Evolutionary conservation across 2,888 invertebrate genomes (phyloP).

Genomic region (Protodeltote pygarga): DNA sequence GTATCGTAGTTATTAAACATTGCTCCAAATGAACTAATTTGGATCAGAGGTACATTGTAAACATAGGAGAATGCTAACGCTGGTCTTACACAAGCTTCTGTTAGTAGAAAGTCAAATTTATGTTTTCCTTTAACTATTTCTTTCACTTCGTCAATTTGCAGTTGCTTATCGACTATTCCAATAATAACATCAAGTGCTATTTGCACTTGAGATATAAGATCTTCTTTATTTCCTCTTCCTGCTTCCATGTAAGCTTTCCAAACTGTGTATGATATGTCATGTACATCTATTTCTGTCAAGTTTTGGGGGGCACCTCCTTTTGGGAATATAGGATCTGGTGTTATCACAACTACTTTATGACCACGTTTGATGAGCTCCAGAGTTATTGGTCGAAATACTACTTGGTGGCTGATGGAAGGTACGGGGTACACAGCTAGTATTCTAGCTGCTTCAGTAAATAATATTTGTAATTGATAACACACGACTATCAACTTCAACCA

Average conservation of each 20-base stretch:
- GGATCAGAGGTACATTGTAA: slow-evolving; percentile 58
- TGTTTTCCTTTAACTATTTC: slow-evolving; percentile 8
- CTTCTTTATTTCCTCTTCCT: not conserved
- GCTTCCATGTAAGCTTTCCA: slow-evolving; percentile 32
- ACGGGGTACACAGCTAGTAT: slow-evolving; percentile 64
- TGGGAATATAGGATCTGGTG: slow-evolving; percentile 58
- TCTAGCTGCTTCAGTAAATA: slow-evolving; percentile 41
- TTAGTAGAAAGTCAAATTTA: slow-evolving; percentile 53
- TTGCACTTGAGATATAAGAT: not conserved
- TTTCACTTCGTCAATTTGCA: slow-evolving; percentile 4
- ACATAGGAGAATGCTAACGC: slow-evolving; percentile 52
- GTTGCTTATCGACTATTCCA: not conserved
- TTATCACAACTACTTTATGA: slow-evolving; percentile 66
- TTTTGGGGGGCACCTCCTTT: slow-evolving; percentile 47
- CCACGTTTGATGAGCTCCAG: slow-evolving; percentile 64
- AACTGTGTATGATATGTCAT: slow-evolving; percentile 51
- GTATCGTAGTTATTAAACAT: slow-evolving; percentile 32
- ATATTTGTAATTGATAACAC: not conserved
- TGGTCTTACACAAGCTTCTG: slow-evolving; percentile 51
- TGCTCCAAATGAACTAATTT: slow-evolving; percentile 58
- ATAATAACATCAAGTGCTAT: not conserved
- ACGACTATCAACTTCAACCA: not conserved
- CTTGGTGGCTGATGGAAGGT: slow-evolving; percentile 69
- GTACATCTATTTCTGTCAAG: slow-evolving; percentile 64
- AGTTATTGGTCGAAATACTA: slow-evolving; percentile 60